Base-by-base conservation (phyloP, 2,113 vertebrate genomes). In the Excalfactoria chinensis region DNA sequence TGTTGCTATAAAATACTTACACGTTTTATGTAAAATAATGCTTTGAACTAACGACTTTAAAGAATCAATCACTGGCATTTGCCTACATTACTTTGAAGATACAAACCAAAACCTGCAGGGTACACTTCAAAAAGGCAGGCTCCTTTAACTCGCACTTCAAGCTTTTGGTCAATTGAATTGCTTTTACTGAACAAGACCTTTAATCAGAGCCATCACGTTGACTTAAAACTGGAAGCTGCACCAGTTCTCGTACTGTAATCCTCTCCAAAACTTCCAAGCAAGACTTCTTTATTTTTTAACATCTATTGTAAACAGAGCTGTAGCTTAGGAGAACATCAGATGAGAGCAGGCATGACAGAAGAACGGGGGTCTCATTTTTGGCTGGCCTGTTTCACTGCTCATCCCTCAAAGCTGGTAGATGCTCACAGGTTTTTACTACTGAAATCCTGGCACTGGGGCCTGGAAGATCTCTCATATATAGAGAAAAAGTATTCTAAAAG, bases 21-120 rank as follows among this genome's bases (percentile, higher is more conserved):
- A 97, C 88, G 85, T 96, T 96, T 97, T 96, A 97, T 97, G 97
- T 97, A 97, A 98, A 98, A 96, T 96, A 96, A 93, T 90, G 95
- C 96, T 98, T 98, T 98, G 97, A 98, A 98, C 94, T 97, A 96
- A 93, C 96, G 93, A 97, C 95, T 97, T 97, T 97, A 97, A 97
- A 97, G 97, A 96, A 97, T 96, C 96, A 97, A 95, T 96, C 95
- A 88, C 93, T 97, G 86, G 90, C 95, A 90, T 96, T 95, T 97
- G 92, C 94, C 92, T 93, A 93, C 92, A 84, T 96, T 94, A 91
- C 96, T 97, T 91, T 84, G 97, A 97, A 97, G 97, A 94, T 85
- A 90, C 15, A 88, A 96, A 97, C 95, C 92, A 93, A 97, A 96
- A 93, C 96, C 96, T 96, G 74, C 84, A 96, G 96, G 95, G 95